Conservation (phyloP, 2,113 vertebrate genomes). For the Callithrix jacchus region DNA sequence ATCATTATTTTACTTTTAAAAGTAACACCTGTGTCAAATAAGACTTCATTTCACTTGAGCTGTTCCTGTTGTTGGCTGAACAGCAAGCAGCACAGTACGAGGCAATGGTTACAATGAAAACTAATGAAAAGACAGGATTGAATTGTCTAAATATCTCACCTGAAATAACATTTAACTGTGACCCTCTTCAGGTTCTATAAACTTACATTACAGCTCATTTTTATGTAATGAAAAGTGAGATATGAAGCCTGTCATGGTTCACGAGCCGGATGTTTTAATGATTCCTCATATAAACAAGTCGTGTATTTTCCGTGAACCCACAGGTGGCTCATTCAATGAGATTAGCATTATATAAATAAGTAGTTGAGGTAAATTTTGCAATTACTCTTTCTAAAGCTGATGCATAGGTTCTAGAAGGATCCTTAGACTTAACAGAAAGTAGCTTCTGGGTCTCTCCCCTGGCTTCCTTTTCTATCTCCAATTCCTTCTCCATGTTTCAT, state of each 20-base stretch:
- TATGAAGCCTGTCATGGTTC: neutral
- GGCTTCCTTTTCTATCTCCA: neutral
- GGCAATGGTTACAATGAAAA: slow-evolving; percentile 64
- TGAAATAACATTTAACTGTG: slow-evolving; percentile 68
- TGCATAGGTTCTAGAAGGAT: neutral
- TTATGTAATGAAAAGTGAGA: slow-evolving; percentile 57
- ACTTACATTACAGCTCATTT: slow-evolving; percentile 56
- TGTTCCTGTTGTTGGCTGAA: slow-evolving; percentile 39
- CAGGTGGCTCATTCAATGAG: neutral
- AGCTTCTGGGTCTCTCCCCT: neutral
- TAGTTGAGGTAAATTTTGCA: neutral
- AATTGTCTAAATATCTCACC: slow-evolving; percentile 75
- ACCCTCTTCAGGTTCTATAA: slow-evolving; percentile 57
- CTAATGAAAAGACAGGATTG: slow-evolving; percentile 64
- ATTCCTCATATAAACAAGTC: neutral
- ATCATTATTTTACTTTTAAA: slow-evolving; percentile 50
- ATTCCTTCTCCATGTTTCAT: neutral
- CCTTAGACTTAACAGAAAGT: neutral
- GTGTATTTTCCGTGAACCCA: neutral
- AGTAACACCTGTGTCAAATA: slow-evolving; percentile 56
- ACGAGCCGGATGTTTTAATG: neutral
- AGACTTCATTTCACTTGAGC: slow-evolving; percentile 61
- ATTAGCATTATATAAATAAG: neutral
- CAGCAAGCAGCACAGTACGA: slow-evolving; percentile 52
- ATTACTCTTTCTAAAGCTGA: neutral